Base-by-base conservation (phyloP, 2,888 invertebrate genomes). In the Eupithecia subumbrata region DNA sequence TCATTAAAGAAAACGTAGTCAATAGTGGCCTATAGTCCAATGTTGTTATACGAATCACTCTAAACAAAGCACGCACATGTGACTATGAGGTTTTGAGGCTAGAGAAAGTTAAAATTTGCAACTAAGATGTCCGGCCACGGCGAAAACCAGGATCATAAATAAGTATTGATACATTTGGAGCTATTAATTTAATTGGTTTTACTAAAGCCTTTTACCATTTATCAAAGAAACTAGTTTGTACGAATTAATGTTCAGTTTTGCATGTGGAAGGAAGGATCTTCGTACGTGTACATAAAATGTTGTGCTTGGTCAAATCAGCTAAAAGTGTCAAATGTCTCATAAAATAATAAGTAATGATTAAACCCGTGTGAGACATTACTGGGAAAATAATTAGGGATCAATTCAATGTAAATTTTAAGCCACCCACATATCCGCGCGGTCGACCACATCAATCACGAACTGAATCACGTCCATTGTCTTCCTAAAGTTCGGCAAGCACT, bases 61-160 rank as follows among this genome's bases (percentile, higher is more conserved):
- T 88, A 91, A 91, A 93, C 92, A 94, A 93, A 92, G 91, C 87
- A 82, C 84, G 85, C 90, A 87, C 87, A 85, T 84, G 84, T 84
- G 82, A 81, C 87, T 95, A 91, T 89, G 92, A 90, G 94, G 94
- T 95, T 93, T 90, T 88, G 92, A 92, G 95, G 94, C 92, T 94
- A 94, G 93, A 95, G 94, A 95, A 95, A 95, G 94, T 93, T 88
- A 90, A 91, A 90, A 90, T 91, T 91, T 87, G 89, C 90, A 89
- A 89, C 85, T 84, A 83, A 91, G 86, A 90, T 88, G 88, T 89
- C 89, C 88, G 89, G 88, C 83, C 86, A 84, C 82, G 77, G 84
- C 84, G 82, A 85, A 85, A 86, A 85, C 83, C 79, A 75, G 77
- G 72, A 85, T 82, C 80, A 81, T 81, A 83, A 85, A 85, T 85